These are phyloP conservation scores for Drosophila guanche DNA, from an alignment of 1,140 invertebrate genomes.

Conservation along the genomic window DNA sequence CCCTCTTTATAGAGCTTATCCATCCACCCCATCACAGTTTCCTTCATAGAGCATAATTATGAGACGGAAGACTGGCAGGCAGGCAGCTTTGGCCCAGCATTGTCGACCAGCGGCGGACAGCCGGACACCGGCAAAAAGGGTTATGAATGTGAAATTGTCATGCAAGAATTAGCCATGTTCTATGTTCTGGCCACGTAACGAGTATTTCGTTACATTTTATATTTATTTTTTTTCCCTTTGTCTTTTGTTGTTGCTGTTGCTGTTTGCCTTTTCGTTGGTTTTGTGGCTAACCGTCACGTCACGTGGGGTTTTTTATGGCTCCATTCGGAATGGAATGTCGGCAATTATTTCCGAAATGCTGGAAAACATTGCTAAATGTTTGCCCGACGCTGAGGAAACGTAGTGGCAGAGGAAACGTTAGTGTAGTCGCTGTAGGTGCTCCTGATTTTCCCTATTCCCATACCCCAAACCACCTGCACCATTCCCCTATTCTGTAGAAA, in stretches of 20 bases:
- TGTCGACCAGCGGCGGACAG: slow-evolving; percentile 47
- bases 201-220: slow-evolving; percentile 71
- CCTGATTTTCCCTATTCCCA: not conserved
- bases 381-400: slow-evolving; percentile 74
- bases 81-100: slow-evolving; percentile 30
- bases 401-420: too few species aligned
- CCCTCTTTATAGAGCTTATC: not conserved
- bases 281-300: slow-evolving; percentile 72
- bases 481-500: too few species aligned
- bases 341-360: slow-evolving; percentile 74
- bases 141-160: slow-evolving; percentile 83
- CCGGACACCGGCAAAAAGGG: slow-evolving; percentile 62
- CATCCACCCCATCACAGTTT: not conserved
- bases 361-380: slow-evolving; percentile 74
- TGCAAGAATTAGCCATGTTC: slow-evolving; percentile 83
- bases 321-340: slow-evolving; percentile 55
- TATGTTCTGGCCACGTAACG: slow-evolving; percentile 70
- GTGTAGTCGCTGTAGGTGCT: slow-evolving; percentile 52
- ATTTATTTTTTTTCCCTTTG: slow-evolving; percentile 47
- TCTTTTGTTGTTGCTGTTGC: not conserved
- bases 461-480: not conserved
- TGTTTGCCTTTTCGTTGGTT: slow-evolving; percentile 13
- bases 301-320: slow-evolving; percentile 65
- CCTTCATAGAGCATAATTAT: slow-evolving; percentile 65
- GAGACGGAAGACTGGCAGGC: slow-evolving; percentile 56